Evolutionary conservation across 2,797 vertebrate genomes (phyloP).

Genomic region (Lateolabrax maculatus): DNA sequence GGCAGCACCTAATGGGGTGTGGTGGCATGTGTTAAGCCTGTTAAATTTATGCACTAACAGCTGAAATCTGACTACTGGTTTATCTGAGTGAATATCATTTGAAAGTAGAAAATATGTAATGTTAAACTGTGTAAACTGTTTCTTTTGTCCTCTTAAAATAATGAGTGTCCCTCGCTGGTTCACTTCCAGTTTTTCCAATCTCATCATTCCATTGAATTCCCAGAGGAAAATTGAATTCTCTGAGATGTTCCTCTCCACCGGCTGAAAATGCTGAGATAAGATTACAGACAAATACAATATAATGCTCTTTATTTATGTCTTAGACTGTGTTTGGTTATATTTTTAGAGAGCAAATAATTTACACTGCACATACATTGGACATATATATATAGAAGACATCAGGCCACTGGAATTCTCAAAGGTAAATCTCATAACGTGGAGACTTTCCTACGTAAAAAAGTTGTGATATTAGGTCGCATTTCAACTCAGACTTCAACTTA

Average conservation of each 20-base stretch:
- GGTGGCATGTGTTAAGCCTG: constrained; percentile 46
- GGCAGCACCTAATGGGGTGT: constrained; percentile 53
- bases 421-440: constrained; percentile 1
- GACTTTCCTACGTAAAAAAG: constrained; percentile 2
- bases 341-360: constrained; percentile 12
- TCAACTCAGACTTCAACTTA: too few relatives aligned
- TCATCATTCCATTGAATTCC: constrained; percentile 62
- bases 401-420: constrained; percentile 5
- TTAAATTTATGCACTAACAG: constrained; percentile 41
- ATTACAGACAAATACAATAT: not conserved
- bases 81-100: not conserved
- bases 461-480: not conserved
- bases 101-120: constrained; percentile 2
- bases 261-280: constrained; percentile 6
- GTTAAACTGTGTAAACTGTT: constrained; percentile 7
- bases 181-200: constrained; percentile 34
- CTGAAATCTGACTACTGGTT: constrained; percentile 21
- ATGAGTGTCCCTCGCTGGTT: constrained; percentile 16
- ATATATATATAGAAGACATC: constrained; percentile 1
- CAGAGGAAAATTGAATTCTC: constrained; percentile 36
- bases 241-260: constrained; percentile 27
- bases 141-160: constrained; percentile 26
- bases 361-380: not conserved
- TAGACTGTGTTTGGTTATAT: not conserved
- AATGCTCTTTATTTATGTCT: not conserved